Base-by-base conservation (phyloP, 2,888 invertebrate genomes). In the Lathronympha strigana region DNA sequence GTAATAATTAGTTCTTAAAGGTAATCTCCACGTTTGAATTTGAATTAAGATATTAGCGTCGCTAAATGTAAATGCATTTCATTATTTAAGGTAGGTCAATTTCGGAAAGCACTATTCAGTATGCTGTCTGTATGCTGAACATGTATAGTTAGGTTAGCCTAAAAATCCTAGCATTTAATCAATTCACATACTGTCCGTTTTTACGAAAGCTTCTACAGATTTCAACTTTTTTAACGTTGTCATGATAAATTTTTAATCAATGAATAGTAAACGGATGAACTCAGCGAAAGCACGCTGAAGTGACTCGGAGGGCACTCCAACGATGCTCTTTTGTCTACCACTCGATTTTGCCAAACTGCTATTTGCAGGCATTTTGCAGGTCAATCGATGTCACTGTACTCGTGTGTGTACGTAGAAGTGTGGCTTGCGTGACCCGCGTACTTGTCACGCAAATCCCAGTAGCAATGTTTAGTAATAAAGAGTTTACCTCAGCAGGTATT, bases 241-340 rank as follows among this genome's bases (percentile, higher is more conserved):
- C 6, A 1, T n/a, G 8, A 8, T 36, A n/a, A n/a, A n/a, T 53
- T 36, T 36, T 55, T 13, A 40, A 40, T n/a, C 43, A 45, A 21
- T 57, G n/a, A 23, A 47, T 51, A 40, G 15, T 28, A 25, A 40
- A 25, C 55, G 55, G 55, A 55, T 55, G 55, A 40, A 43, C 55
- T 55, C 15, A 28, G 40, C 43, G 55, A 55, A n/a, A 55, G 55
- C 23, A 15, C 11, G 23, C 25, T 19, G 13, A 28, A 31, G 43
- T 21, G 43, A 43, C 6, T 0, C 19, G 0, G 43, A 31, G 43
- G n/a, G 43, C 43, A n/a, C 57, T 45, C 38, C 9, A 4, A 2
- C 43, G 57, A 45, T 57, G 57, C 45, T 57, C 55, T 57, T 57
- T 57, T 57, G 57, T 57, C 43, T 45, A 19, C 40, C 55, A 43